A percentile compares a stretch with the other conserved stretches of the same genome.
Conservation (phyloP, 2,113 vertebrate genomes). For the Clarias macrocephalus region DNA sequence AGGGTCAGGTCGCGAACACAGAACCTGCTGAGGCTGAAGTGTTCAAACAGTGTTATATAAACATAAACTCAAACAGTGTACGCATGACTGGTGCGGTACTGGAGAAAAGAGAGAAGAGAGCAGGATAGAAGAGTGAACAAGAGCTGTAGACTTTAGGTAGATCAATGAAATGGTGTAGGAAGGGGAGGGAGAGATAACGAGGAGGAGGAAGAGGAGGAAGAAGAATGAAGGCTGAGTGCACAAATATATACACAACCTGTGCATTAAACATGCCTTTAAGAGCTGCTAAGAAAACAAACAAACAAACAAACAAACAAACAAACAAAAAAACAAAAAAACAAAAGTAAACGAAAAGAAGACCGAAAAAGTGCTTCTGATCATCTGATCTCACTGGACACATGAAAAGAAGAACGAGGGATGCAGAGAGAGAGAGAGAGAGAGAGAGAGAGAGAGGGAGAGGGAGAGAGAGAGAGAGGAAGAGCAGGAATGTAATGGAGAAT, state of each 20-base stretch:
- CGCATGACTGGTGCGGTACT: background rate
- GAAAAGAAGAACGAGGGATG: background rate
- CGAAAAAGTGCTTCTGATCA: background rate
- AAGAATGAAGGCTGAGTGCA: background rate
- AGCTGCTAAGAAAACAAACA: background rate
- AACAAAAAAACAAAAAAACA: background rate
- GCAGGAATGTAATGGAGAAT: background rate
- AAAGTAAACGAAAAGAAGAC: background rate
- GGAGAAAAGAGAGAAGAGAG: background rate
- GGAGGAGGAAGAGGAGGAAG: slow-evolving; percentile 1
- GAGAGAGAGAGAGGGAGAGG: background rate
- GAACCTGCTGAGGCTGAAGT: background rate
- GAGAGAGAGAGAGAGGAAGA: background rate
- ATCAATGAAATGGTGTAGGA: slow-evolving; percentile 10
- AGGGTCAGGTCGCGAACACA: background rate
- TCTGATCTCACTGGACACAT: background rate
- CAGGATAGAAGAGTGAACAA: background rate
- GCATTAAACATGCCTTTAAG: background rate
- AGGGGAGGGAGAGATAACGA: background rate
- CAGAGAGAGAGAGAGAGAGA: background rate
- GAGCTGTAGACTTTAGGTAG: background rate
- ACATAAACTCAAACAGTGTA: too few relatives aligned
- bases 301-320: too few relatives aligned
- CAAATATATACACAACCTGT: background rate
- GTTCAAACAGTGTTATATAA: background rate